phyloP scores from a whole-genome alignment of 2,888 invertebrate species.

The Torymus tubicola region DNA sequence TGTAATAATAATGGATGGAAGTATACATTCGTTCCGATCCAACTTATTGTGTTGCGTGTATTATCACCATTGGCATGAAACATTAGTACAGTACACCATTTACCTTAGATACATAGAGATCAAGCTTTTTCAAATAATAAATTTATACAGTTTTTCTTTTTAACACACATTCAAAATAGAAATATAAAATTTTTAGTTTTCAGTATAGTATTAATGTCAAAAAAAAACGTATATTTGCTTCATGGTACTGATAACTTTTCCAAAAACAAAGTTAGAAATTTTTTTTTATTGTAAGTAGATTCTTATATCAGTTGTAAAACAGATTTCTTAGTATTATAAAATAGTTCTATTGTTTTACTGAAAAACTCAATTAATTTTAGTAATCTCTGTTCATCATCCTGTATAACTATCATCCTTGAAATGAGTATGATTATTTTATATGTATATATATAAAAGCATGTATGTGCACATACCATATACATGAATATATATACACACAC shows the following conservation, averaged over 20 bases:
- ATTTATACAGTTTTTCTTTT: constrained; percentile 40
- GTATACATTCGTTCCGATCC: constrained; percentile 68
- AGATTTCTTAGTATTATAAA: constrained; percentile 51
- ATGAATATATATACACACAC: constrained; percentile 25
- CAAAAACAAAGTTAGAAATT: constrained; percentile 9
- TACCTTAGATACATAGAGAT: constrained; percentile 45
- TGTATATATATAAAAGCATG: constrained; percentile 14
- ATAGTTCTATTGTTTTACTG: constrained; percentile 42
- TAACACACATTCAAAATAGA: constrained; percentile 18
- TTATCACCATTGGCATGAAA: constrained; percentile 56
- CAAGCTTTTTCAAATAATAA: constrained; percentile 45
- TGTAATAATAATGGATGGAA: constrained; percentile 68
- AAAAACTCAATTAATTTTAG: constrained; percentile 53
- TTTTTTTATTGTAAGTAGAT: constrained; percentile 29
- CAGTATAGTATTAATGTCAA: constrained; percentile 30
- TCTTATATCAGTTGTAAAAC: constrained; percentile 25
- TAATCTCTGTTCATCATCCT: constrained; percentile 51
- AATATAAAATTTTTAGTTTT: constrained; percentile 20
- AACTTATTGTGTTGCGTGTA: constrained; percentile 63
- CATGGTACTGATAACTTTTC: constrained; percentile 35
- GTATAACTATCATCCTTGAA: constrained; percentile 46
- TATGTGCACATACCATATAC: constrained; percentile 15
- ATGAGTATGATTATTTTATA: constrained; percentile 45
- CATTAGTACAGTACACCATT: constrained; percentile 51
- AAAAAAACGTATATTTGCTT: constrained; percentile 18